These are phyloP conservation scores for Cassiopea andromeda DNA, from an alignment of 30 jellyfish, hydroid and myxozoan species.

Conservation along the genomic window DNA sequence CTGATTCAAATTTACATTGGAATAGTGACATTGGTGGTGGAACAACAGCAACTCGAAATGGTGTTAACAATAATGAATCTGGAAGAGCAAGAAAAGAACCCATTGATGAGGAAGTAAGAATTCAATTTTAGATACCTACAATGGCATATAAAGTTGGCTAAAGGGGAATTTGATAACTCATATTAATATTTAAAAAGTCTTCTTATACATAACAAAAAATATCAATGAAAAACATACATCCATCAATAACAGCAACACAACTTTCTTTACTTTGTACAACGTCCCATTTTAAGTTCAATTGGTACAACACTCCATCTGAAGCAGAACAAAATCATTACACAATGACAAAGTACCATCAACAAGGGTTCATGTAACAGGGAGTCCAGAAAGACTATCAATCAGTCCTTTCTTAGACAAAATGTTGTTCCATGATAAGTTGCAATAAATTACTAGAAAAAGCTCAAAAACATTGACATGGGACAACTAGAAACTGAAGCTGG, in stretches of 20 bases:
- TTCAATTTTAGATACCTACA: no score
- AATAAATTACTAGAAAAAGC: no score
- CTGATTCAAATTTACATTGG: slow-evolving; percentile 37
- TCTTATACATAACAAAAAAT: not conserved
- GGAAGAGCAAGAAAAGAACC: not conserved
- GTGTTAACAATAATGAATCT: slow-evolving; percentile 85
- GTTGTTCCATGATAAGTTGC: no score
- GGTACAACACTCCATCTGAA: slow-evolving; percentile 74
- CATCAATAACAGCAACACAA: slow-evolving; percentile 95
- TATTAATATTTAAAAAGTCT: no score
- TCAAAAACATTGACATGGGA: no score
- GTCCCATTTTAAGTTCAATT: slow-evolving; percentile 42
- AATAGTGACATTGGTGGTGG: slow-evolving; percentile 97
- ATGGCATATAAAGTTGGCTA: no score
- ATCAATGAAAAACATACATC: slow-evolving; percentile 66
- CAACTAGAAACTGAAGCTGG: no score
- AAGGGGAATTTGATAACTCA: no score
- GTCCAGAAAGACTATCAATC: no score
- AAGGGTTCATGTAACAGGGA: not conserved
- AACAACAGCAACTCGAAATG: slow-evolving; percentile 77
- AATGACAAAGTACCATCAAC: not conserved
- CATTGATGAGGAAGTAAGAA: not conserved
- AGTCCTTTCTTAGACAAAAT: no score
- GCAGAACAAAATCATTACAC: not conserved
- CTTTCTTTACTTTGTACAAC: slow-evolving; percentile 80